phyloP scores from a whole-genome alignment of 2,113 vertebrate species.

The Todiramphus saurophagus region DNA sequence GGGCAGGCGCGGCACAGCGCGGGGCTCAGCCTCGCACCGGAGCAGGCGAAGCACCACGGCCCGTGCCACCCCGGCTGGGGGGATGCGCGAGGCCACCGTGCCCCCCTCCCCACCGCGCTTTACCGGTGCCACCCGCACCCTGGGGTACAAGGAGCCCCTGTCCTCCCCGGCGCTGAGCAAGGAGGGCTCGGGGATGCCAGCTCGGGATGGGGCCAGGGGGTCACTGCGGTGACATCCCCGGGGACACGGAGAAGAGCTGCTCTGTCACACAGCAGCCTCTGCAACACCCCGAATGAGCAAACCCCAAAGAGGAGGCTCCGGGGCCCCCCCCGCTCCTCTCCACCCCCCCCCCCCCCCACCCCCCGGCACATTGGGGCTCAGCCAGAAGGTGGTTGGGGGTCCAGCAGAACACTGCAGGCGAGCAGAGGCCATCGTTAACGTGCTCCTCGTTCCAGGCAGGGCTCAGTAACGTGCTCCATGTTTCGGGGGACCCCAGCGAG shows the following conservation, averaged over 20 bases:
- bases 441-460: not conserved
- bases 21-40: not conserved
- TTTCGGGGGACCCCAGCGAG: not conserved
- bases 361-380: rapidly evolving
- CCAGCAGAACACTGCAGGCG: constrained; percentile 5
- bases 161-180: not conserved
- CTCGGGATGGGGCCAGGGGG: rapidly evolving
- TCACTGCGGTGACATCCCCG: not conserved
- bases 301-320: rapidly evolving
- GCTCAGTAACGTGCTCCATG: not conserved
- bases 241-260: not conserved
- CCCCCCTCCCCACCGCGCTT: not conserved
- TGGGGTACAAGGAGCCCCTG: rapidly evolving
- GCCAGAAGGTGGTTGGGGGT: not conserved
- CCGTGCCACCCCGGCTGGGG: not conserved
- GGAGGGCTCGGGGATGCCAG: not conserved
- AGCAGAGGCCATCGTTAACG: not conserved
- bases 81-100: rapidly evolving
- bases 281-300: not conserved
- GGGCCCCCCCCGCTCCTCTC: not conserved
- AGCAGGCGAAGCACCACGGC: not conserved
- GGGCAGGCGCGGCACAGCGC: not conserved
- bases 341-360: rapidly evolving
- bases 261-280: not conserved
- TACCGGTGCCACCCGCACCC: not conserved